Evolutionary conservation across 1,140 invertebrate species (phyloP), one percentile per base, ranked within the genome.

Genomic region (Sycophila sp.): DNA sequence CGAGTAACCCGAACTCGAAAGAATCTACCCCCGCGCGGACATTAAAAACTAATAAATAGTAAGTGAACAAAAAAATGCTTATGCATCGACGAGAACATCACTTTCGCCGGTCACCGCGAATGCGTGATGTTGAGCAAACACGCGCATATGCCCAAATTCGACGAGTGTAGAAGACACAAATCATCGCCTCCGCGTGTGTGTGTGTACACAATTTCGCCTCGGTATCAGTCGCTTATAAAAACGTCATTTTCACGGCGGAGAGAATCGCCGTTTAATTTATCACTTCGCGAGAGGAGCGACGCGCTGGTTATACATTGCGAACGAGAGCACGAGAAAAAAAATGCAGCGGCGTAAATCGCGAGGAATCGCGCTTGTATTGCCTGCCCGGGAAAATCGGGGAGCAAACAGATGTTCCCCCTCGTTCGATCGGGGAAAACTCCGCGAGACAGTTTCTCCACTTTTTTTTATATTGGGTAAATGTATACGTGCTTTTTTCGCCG

Each of bases 161-260:
- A 2, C 51, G 26, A 5, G n/a, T n/a, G n/a, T n/a, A n/a, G n/a
- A n/a, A n/a, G n/a, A n/a, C 22, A 30, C 51, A 53, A 30, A 53
- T 53, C 24, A n/a, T 53, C 24, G n/a, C n/a, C n/a, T n/a, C n/a
- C n/a, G 24, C 28, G 45, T 49, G 0, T 49, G 22, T 7, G 22
- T 51, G 40, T 42, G 40, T 42, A 42, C 19, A 47, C 19, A 47
- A 2, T 53, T 53, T 53, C 15, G 6, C 24, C 13, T 10, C 26
- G 26, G n/a, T 24, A 40, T 40, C 19, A 26, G 40, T 59, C 40
- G 36, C 11, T 8, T 7, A 59, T 59, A 59, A 59, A 59, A 59
- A 26, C 36, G 32, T 59, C 53, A 56, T 56, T 56, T 56, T 59
- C 56, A 59, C 56, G 56, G 17, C 17, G 34, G 13, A 26, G 28